Percentiles rank a stretch among this genome's conserved stretches.
Evolutionary conservation across 2,113 vertebrate species (phyloP).

Genomic region (Delphinapterus leucas): DNA sequence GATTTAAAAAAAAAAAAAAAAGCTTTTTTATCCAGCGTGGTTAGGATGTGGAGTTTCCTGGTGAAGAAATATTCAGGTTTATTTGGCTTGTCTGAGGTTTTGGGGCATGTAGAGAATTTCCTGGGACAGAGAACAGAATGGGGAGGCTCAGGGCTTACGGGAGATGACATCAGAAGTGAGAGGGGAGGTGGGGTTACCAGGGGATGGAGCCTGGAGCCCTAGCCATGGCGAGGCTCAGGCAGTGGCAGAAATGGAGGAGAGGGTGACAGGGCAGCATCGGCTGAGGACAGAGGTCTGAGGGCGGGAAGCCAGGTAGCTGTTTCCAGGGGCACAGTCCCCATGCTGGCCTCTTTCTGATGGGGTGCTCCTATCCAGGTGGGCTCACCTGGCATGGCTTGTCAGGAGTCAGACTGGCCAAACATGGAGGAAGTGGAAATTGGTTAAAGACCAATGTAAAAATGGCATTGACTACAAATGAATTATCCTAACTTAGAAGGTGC

Average conservation of each 20-base stretch:
- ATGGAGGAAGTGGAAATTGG: neutral
- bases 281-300: neutral
- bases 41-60: neutral
- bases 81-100: neutral
- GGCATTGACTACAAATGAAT: neutral
- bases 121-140: neutral
- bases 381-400: neutral
- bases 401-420: neutral
- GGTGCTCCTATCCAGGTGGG: rapidly evolving
- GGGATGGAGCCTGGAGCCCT: neutral
- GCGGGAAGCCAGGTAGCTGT: neutral
- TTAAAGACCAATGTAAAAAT: neutral
- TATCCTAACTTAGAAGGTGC: neutral
- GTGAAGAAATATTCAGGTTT: neutral
- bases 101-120: neutral
- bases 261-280: rapidly evolving
- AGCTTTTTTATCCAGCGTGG: neutral
- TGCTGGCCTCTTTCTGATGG: neutral
- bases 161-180: neutral
- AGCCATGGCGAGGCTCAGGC: neutral
- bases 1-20: neutral
- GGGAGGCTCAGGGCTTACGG: neutral
- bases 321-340: neutral
- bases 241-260: neutral
- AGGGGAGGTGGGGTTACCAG: no score